Percentiles rank a stretch among this genome's conserved stretches.
Conservation (phyloP, 2,113 vertebrate genomes). For the Todiramphus chloris region DNA sequence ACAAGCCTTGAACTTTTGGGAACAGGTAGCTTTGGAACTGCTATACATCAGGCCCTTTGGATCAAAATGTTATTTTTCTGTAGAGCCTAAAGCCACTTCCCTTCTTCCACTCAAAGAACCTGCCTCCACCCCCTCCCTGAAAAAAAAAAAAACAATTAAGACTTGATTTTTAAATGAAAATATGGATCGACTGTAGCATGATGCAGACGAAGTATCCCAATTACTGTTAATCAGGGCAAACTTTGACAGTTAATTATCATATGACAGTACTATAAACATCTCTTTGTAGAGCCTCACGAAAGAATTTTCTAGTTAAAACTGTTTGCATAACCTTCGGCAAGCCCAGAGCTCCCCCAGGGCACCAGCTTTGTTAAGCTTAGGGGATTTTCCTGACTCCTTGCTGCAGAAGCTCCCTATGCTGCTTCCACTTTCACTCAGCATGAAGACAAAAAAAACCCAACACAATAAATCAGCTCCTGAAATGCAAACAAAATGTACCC, state of each 20-base stretch:
- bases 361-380: not conserved
- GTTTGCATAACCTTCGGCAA: not conserved
- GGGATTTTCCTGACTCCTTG: not conserved
- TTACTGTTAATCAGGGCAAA: not conserved
- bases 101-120: not conserved
- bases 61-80: not conserved
- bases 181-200: not conserved
- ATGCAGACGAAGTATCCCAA: not conserved
- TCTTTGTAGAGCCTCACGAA: not conserved
- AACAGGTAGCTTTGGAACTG: not conserved
- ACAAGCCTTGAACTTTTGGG: not conserved
- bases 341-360: not conserved
- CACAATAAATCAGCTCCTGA: not conserved
- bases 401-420: not conserved
- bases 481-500: not conserved
- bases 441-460: not conserved
- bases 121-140: accelerated
- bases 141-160: not conserved
- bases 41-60: not conserved
- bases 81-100: not conserved
- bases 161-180: not conserved
- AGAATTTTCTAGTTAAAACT: not conserved
- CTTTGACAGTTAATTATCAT: not conserved
- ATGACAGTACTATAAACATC: not conserved
- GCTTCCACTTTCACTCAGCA: not conserved